phyloP scores from a whole-genome alignment of 2,797 vertebrate species.

The Melopsittacus undulatus region DNA sequence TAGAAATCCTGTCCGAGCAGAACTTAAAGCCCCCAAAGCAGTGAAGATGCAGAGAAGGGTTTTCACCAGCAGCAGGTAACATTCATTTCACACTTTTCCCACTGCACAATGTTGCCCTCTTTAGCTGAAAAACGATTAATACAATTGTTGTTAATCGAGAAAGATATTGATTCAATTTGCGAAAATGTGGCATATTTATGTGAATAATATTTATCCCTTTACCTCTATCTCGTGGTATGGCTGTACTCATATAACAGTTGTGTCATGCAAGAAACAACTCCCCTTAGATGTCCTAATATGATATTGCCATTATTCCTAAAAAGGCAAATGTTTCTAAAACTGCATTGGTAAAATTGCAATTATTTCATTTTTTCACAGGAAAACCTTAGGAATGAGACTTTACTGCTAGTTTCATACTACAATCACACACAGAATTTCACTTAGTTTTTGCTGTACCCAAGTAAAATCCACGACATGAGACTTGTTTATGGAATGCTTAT shows the following conservation, averaged over 20 bases:
- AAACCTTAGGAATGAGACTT: not conserved
- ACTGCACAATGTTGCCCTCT: not conserved
- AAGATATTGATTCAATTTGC: not conserved
- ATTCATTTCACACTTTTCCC: not conserved
- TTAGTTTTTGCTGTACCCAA: not conserved
- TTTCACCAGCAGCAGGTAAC: not conserved
- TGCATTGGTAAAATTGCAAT: not conserved
- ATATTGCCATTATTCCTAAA: not conserved
- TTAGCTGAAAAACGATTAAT: not conserved
- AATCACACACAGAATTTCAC: not conserved
- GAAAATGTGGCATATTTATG: not conserved
- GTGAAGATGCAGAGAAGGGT: not conserved
- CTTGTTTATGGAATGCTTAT: not conserved
- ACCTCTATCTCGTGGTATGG: not conserved
- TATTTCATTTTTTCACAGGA: not conserved
- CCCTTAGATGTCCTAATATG: rapidly evolving
- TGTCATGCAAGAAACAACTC: not conserved
- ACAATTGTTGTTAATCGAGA: not conserved
- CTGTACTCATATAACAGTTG: not conserved
- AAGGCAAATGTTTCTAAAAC: not conserved
- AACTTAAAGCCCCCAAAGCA: not conserved
- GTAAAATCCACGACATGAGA: not conserved
- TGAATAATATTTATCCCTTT: not conserved
- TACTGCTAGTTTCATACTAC: not conserved
- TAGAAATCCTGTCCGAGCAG: not conserved